Conservation (phyloP, 2,888 invertebrate species). For the Ceratothoa steindachneri region DNA sequence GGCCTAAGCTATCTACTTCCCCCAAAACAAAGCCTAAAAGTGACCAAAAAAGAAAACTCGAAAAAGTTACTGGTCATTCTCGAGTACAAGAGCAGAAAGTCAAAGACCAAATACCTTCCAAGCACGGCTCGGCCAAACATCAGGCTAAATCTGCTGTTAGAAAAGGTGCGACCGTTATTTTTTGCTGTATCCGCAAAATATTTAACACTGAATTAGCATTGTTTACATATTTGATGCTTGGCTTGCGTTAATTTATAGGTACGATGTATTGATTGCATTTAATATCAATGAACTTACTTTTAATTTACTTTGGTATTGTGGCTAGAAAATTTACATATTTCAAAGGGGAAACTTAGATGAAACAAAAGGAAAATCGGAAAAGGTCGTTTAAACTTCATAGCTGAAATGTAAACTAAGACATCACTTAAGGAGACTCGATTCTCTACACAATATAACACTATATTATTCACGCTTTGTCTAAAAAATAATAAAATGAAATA, state of each 20-base stretch:
- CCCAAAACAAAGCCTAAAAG: constrained; percentile 15
- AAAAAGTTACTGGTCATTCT: constrained; percentile 9
- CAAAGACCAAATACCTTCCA: background rate
- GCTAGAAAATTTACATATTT: too few species aligned
- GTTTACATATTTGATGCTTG: background rate
- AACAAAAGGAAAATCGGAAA: too few species aligned
- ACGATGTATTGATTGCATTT: background rate
- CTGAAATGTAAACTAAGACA: too few species aligned
- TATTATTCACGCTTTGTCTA: too few species aligned
- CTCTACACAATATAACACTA: too few species aligned
- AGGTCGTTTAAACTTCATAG: too few species aligned
- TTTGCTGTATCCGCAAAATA: background rate
- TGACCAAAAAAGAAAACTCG: constrained; percentile 2
- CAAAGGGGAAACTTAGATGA: too few species aligned
- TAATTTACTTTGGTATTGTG: too few species aligned
- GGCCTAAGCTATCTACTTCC: constrained; percentile 13
- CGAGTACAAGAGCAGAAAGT: constrained; percentile 11
- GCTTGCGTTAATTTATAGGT: background rate
- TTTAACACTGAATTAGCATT: background rate
- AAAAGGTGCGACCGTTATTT: background rate
- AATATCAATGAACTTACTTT: background rate
- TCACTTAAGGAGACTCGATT: too few species aligned
- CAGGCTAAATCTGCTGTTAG: background rate
- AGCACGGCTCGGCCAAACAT: background rate
- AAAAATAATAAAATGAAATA: too few species aligned